A percentile compares a stretch with the other conserved stretches of the same genome.
These are phyloP conservation scores for Jordanella pulchra DNA, from an alignment of 2,797 vertebrate species.

Conservation along the genomic window DNA sequence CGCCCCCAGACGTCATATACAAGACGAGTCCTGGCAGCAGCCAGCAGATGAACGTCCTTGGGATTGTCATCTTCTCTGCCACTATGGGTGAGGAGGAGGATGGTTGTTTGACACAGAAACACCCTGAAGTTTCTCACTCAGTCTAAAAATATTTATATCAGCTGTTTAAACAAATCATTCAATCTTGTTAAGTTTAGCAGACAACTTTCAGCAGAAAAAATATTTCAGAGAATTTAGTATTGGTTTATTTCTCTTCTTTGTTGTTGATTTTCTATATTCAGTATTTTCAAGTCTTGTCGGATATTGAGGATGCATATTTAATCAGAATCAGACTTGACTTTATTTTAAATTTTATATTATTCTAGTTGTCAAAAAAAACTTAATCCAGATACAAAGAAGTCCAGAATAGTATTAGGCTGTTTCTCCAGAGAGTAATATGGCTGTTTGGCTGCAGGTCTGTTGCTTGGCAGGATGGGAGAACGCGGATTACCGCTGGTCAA, in stretches of 20 bases:
- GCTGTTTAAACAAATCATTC: no score
- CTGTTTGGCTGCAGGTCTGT: conserved; percentile 75
- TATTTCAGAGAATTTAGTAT: no score
- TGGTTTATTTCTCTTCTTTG: no score
- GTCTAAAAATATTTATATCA: no score
- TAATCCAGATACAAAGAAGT: not conserved
- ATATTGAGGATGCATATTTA: no score
- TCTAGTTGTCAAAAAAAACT: not conserved
- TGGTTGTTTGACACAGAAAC: no score
- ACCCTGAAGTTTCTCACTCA: no score
- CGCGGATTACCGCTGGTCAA: conserved; percentile 85
- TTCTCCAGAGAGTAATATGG: not conserved
- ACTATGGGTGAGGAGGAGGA: conserved; percentile 82
- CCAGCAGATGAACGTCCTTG: conserved; percentile 90
- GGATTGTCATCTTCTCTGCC: conserved; percentile 91
- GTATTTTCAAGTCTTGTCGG: no score
- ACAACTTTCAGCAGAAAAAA: no score
- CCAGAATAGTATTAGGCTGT: not conserved
- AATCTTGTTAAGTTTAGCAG: no score
- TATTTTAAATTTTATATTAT: not conserved
- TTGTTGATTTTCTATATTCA: no score
- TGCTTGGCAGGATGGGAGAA: conserved; percentile 89
- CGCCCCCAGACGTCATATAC: conserved; percentile 82
- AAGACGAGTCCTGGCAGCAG: conserved; percentile 84
- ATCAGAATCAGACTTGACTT: no score